These are phyloP conservation scores for Bubo bubo DNA, from an alignment of 2,113 vertebrate genomes.

Conservation along the genomic window DNA sequence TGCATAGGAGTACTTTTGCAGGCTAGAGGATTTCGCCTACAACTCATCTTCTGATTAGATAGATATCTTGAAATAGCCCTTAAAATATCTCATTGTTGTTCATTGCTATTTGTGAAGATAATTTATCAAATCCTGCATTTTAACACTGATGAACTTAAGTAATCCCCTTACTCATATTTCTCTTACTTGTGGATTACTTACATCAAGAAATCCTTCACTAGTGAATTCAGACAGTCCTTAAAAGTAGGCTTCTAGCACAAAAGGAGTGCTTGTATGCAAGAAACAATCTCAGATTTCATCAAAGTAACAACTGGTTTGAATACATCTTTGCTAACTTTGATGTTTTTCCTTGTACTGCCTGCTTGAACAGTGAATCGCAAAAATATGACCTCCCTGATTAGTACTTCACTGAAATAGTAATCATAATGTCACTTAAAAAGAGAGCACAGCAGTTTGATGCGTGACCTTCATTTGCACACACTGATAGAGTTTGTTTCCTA, in stretches of 20 bases:
- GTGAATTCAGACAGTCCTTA: background rate
- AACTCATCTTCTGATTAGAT: background rate
- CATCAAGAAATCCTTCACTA: background rate
- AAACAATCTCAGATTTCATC: background rate
- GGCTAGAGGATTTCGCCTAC: background rate
- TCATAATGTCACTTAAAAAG: background rate
- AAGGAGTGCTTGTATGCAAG: background rate
- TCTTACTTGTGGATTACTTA: background rate
- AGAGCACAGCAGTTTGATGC: background rate
- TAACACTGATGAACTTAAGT: background rate
- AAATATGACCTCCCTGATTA: slow-evolving; percentile 15
- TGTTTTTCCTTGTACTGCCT: slow-evolving; percentile 8
- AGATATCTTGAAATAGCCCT: background rate
- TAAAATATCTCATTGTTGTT: background rate
- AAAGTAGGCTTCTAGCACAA: background rate
- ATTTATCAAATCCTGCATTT: background rate
- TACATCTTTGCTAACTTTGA: background rate
- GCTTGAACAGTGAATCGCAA: slow-evolving; percentile 36
- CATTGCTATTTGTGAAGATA: background rate
- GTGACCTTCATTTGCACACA: background rate
- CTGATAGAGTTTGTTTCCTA: background rate
- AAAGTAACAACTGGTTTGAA: background rate
- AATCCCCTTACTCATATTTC: background rate
- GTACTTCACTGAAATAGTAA: background rate
- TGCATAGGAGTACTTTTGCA: background rate